Evolutionary conservation across 2,888 invertebrate species (phyloP), one percentile per base, ranked within the genome.

Genomic region (Sipha maydis): DNA sequence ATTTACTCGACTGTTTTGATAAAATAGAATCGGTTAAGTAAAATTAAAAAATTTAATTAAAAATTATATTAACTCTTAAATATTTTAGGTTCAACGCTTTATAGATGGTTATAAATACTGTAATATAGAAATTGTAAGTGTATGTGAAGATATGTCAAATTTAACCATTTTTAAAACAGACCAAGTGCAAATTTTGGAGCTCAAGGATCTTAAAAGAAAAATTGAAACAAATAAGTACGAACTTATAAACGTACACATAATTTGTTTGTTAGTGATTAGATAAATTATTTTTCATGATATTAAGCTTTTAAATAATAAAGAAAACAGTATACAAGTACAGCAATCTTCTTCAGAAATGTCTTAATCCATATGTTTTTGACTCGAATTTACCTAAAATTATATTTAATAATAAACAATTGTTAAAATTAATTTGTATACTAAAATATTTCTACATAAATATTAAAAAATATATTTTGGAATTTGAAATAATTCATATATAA

Each of bases 1-100:
- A 82, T 56, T 11, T 88, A 61, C 34, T 73, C 11, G 48, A 80
- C 3, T 80, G 79, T 48, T 48, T 54, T 41, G 56, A 80, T 19
- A 25, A 56, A 75, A 41, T 88, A 25, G 80, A 88, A 80, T 88
- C 61, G 41, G 86, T 88, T 25, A 41, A 41, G 41, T 88, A 9
- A 67, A 31, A 77, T 41, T 71, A 71, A 25, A 73, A 71, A 48
- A 28, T 31, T 8, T 71, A 56, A 11, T 25, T 0, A 73, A 48
- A 11, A 76, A 3, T n/a, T 17, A n/a, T 80, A 34, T 5, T 54
- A 34, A 38, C 19, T 0, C 48, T 69, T n/a, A 38, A 79, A 1
- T 14, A n/a, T 77, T 71, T 73, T 67, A 88, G 86, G 73, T 61
- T 31, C 80, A 67, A 67, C 14, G 61, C 31, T 41, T 5, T 31